Conservation (phyloP, 2,113 vertebrate genomes). For the Glareola pratincola region DNA sequence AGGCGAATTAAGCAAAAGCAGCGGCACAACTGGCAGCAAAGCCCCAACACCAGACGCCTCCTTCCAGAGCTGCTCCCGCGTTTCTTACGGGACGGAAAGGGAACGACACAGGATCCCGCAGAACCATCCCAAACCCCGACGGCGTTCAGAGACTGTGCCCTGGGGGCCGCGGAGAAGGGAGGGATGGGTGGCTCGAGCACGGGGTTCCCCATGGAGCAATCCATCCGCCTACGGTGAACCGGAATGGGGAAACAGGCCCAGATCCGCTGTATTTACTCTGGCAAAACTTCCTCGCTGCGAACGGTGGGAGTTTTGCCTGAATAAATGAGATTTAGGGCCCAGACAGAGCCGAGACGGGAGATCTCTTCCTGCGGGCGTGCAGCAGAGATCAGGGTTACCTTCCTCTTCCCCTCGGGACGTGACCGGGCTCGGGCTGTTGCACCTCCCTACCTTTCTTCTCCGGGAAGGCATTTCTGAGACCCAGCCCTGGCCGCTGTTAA, state of each 20-base stretch:
- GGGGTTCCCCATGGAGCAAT: not conserved
- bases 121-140: not conserved
- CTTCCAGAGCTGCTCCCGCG: not conserved
- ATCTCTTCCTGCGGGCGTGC: not conserved
- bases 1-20: not conserved
- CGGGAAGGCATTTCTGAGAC: not conserved
- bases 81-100: not conserved
- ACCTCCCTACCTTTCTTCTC: not conserved
- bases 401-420: not conserved
- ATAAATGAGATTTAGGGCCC: not conserved
- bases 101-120: not conserved
- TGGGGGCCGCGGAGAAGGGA: not conserved
- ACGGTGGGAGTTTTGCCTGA: not conserved
- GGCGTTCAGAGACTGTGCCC: not conserved
- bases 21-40: not conserved
- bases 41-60: rapidly evolving
- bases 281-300: not conserved
- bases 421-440: rapidly evolving
- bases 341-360: not conserved
- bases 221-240: rapidly evolving
- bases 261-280: not conserved
- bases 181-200: rapidly evolving
- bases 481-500: rapidly evolving
- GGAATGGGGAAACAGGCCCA: not conserved
- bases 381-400: not conserved